Evolutionary conservation across 1,140 invertebrate genomes (phyloP).

Genomic region (Rhopalosiphum padi): DNA sequence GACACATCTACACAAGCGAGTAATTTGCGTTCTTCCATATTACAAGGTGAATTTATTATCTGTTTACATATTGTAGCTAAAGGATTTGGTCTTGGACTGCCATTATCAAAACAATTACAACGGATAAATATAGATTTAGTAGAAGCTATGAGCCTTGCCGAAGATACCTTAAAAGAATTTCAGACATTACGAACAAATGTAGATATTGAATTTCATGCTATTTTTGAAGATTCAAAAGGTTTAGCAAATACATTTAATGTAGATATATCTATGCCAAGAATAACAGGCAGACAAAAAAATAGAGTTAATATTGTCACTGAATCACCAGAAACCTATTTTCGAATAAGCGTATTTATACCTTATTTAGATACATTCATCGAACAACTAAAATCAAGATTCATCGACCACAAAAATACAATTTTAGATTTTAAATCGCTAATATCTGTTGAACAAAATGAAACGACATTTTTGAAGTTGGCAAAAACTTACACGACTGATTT

Average conservation of each 20-base stretch:
- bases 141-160: background rate
- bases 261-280: slow-evolving; percentile 6
- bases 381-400: background rate
- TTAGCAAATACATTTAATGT: background rate
- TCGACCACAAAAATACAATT: background rate
- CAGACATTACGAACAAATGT: background rate
- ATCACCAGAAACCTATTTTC: background rate
- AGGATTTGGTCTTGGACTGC: background rate
- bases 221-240: background rate
- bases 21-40: background rate
- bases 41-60: background rate
- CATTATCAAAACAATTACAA: slow-evolving; percentile 26
- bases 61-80: slow-evolving; percentile 9
- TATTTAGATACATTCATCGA: background rate
- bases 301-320: background rate
- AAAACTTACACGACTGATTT: background rate
- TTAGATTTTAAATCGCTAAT: slow-evolving; percentile 25
- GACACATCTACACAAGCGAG: background rate
- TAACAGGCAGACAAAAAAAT: background rate
- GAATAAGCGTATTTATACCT: background rate
- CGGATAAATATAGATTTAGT: background rate
- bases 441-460: background rate
- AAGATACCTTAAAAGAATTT: background rate
- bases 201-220: too few relatives aligned
- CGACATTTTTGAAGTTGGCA: background rate